Evolutionary conservation across 2,797 vertebrate genomes (phyloP).

Genomic region (Poeciliopsis paucimaculata): DNA sequence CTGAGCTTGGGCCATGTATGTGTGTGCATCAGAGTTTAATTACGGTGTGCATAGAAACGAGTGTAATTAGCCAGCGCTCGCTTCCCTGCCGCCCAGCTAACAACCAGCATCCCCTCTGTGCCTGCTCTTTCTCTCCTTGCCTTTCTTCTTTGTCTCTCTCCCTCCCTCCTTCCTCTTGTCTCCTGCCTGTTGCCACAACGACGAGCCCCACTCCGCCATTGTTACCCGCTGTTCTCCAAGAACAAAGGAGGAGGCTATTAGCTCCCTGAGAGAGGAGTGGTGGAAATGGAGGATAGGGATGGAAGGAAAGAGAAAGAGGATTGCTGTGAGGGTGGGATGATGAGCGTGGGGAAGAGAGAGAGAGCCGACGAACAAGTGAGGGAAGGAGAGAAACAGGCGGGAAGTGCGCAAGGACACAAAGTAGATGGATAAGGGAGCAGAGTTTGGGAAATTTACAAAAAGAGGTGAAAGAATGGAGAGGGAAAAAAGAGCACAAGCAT

Average conservation of each 20-base stretch:
- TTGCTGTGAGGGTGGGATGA: conserved; percentile 67
- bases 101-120: conserved; percentile 78
- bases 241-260: conserved; percentile 84
- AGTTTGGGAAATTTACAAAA: conserved; percentile 33
- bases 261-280: conserved; percentile 73
- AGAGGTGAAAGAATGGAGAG: conserved; percentile 16
- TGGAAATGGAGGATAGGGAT: conserved; percentile 72
- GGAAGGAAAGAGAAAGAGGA: conserved; percentile 59
- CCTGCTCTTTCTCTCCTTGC: conserved; percentile 67
- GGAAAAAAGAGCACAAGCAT: conserved; percentile 44
- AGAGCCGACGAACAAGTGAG: conserved; percentile 50
- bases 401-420: conserved; percentile 45
- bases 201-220: conserved; percentile 77
- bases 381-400: conserved; percentile 36
- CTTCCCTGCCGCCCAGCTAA: conserved; percentile 79
- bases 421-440: conserved; percentile 36
- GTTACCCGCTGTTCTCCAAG: conserved; percentile 80
- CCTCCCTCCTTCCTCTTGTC: conserved; percentile 67
- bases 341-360: conserved; percentile 58
- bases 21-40: conserved; percentile 77
- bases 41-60: conserved; percentile 79
- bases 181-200: conserved; percentile 78
- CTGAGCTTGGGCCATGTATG: conserved; percentile 61
- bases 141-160: conserved; percentile 72
- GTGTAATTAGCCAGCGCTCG: conserved; percentile 79